Base-by-base conservation (phyloP, 2,113 vertebrate genomes). In the Phainopepla nitens region DNA sequence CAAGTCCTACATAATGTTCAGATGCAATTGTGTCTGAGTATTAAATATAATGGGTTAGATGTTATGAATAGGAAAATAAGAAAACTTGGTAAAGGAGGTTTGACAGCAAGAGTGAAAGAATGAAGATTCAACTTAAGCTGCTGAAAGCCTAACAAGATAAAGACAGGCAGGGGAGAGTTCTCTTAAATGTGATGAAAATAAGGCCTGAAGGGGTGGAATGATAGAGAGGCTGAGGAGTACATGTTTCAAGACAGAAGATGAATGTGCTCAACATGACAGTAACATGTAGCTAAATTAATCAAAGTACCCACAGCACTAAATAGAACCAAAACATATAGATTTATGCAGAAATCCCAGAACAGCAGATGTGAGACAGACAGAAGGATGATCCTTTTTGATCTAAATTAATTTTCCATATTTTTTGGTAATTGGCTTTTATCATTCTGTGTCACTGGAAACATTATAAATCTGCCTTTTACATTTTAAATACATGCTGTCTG, bases 191-290 rank as follows among this genome's bases (percentile, higher is more conserved):
- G 98, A 98, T 96, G 97, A 97, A 97, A 98, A 98, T 98, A 98
- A 95, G 97, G 98, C 98, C 98, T 97, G 98, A 98, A 98, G 98
- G 98, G 98, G 98, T 98, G 97, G 98, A 98, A 98, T 98, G 97
- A 98, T 97, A 98, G 98, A 98, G 98, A 98, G 98, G 98, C 96
- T 98, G 98, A 98, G 97, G 96, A 97, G 97, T 96, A 97, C 98
- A 98, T 97, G 96, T 97, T 97, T 96, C 96, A 97, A 97, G 98
- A 98, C 98, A 98, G 96, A 98, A 98, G 98, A 98, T 97, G 97
- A 98, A 98, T 98, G 98, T 98, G 97, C 97, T 93, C 98, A 98
- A 98, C 98, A 98, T 99, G 98, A 99, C 99, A 99, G 98, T 97
- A 98, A 98, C 98, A 98, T 97, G 97, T 93, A 96, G 97, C 97